Evolutionary conservation across 2,888 invertebrate species (phyloP).

Genomic region (Caenorhabditis sp.): DNA sequence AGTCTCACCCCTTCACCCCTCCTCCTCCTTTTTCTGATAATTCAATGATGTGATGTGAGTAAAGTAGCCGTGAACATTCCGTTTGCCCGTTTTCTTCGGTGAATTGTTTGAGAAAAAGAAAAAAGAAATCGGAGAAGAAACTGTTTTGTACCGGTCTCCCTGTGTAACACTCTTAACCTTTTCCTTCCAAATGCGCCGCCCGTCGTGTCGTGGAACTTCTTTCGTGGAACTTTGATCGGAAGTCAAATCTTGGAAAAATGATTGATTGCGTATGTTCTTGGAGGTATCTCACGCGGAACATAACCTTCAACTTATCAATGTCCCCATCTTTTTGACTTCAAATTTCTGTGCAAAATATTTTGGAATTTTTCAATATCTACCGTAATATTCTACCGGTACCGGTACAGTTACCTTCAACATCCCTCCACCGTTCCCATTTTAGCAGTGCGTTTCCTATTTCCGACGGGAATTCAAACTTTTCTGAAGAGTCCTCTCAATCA

Average conservation of each 20-base stretch:
- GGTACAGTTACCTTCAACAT: too few relatives aligned
- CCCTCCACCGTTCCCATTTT: too few relatives aligned
- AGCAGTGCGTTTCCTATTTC: too few relatives aligned
- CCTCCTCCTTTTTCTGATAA: conserved; percentile 25
- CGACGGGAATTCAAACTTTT: too few relatives aligned
- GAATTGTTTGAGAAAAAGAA: too few relatives aligned
- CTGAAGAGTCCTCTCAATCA: too few relatives aligned
- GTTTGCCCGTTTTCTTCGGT: conserved; percentile 1
- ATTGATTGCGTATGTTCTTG: neutral
- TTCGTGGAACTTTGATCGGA: conserved; percentile 15
- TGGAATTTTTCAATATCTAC: too few relatives aligned
- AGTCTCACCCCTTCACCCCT: neutral
- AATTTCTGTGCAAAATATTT: too few relatives aligned
- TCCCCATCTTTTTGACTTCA: neutral
- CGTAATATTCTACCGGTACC: too few relatives aligned
- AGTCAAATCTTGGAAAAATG: neutral
- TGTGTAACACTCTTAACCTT: conserved; percentile 35
- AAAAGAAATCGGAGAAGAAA: conserved; percentile 3
- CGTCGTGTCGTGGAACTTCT: too few relatives aligned
- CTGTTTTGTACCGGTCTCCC: neutral
- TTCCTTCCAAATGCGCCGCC: neutral
- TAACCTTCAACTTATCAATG: too few relatives aligned
- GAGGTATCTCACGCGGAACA: too few relatives aligned
- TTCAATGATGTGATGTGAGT: conserved; percentile 5
- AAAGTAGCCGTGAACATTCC: conserved; percentile 7